A percentile compares a stretch with the other conserved stretches of the same genome.
phyloP scores from a whole-genome alignment of 2,888 invertebrate species.

The Biston betularia region DNA sequence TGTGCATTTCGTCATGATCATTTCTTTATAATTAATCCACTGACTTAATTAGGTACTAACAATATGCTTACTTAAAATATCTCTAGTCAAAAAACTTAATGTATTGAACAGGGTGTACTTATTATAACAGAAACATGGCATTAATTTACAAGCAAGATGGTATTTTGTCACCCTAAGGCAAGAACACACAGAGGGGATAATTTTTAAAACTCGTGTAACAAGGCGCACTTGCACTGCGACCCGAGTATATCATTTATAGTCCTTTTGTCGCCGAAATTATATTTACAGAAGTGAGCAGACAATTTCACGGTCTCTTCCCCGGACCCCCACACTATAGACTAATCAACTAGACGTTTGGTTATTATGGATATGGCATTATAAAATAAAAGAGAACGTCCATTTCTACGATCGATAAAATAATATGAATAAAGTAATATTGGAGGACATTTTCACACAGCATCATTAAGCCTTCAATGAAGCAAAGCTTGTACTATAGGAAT shows the following conservation, averaged over 20 bases:
- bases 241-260: conserved; percentile 84
- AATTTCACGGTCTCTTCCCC: conserved; percentile 85
- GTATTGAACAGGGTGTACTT: too few species aligned
- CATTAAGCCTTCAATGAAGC: too few species aligned
- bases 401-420: too few species aligned
- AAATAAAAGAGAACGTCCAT: too few species aligned
- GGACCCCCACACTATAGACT: conserved; percentile 80
- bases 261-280: conserved; percentile 86
- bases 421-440: too few species aligned
- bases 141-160: conserved; percentile 37
- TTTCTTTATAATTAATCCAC: not conserved
- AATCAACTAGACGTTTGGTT: conserved; percentile 70
- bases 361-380: conserved; percentile 58
- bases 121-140: conserved; percentile 13
- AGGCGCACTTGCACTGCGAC: conserved; percentile 77
- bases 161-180: conserved; percentile 44
- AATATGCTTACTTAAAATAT: too few species aligned
- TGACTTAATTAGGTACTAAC: not conserved
- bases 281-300: conserved; percentile 87
- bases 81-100: too few species aligned
- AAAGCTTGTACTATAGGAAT: too few species aligned
- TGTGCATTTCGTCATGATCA: too few species aligned
- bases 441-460: too few species aligned
- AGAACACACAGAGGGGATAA: conserved; percentile 55
- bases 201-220: conserved; percentile 74